These are phyloP conservation scores for Synergus gifuensis DNA, from an alignment of 2,888 invertebrate species.

Conservation along the genomic window DNA sequence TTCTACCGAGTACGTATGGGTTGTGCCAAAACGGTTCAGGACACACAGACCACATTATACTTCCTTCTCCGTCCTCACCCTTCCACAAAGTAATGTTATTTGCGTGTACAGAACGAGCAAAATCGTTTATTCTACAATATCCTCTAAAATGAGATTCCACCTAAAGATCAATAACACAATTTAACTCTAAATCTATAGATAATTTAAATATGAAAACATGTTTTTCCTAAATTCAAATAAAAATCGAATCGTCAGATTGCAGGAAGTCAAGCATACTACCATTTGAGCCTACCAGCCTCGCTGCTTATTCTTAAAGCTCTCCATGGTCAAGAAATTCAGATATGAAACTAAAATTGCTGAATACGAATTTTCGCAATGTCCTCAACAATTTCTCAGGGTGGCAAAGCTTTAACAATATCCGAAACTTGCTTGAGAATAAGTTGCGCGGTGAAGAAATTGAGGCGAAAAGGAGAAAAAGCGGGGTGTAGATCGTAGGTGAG, in stretches of 20 bases:
- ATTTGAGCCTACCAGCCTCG: no score
- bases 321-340: not conserved
- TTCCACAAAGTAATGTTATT: slow-evolving; percentile 28
- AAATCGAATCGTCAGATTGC: no score
- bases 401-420: slow-evolving; percentile 9
- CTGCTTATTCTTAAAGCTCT: not conserved
- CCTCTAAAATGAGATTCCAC: not conserved
- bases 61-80: slow-evolving; percentile 21
- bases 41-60: slow-evolving; percentile 37
- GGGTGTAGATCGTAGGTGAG: slow-evolving; percentile 5
- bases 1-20: slow-evolving; percentile 14
- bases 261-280: not conserved
- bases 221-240: not conserved
- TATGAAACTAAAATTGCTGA: no score
- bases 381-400: not conserved
- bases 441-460: slow-evolving; percentile 12
- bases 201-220: not conserved
- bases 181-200: not conserved
- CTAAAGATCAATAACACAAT: not conserved
- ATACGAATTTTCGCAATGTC: no score
- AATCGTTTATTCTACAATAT: slow-evolving; percentile 26
- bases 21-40: slow-evolving; percentile 27
- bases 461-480: not conserved
- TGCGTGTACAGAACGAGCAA: not conserved
- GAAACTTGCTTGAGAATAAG: not conserved